Conservation (phyloP, 2,888 invertebrate species). For the Mythimna pallens region DNA sequence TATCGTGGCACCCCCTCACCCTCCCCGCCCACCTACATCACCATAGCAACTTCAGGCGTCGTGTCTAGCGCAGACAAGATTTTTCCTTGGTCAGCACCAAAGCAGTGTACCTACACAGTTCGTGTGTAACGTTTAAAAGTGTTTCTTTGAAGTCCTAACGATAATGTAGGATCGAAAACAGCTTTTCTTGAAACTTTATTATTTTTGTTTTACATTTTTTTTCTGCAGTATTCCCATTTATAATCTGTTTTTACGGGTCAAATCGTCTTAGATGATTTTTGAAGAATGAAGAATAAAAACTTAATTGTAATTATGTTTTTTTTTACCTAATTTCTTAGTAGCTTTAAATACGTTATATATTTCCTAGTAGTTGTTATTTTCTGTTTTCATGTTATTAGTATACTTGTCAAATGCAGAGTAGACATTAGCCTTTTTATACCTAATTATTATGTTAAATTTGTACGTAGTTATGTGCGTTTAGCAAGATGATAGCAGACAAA, state of each 20-base stretch:
- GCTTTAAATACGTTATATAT: neutral
- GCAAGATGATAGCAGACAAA: neutral
- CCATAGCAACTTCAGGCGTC: too few species aligned
- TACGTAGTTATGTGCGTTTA: neutral
- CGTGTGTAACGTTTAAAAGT: neutral
- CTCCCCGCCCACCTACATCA: too few species aligned
- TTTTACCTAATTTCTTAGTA: constrained; percentile 1
- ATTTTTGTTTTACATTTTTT: neutral
- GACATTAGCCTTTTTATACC: neutral
- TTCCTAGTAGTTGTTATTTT: neutral
- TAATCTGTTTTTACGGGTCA: neutral
- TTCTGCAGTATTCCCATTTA: constrained; percentile 18
- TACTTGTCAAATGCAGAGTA: neutral
- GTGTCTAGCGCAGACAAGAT: too few species aligned
- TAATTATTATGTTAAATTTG: neutral
- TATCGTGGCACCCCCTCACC: too few species aligned
- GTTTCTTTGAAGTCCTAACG: neutral
- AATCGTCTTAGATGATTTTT: neutral
- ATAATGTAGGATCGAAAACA: neutral
- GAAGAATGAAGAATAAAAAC: constrained; percentile 35
- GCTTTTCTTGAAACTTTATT: neutral
- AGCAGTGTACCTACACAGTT: too few species aligned
- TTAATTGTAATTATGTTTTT: constrained; percentile 30
- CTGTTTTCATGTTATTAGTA: neutral
- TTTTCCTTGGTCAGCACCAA: too few species aligned